Base-by-base conservation (phyloP, 2,888 invertebrate genomes). In the Philereme vetulata region DNA sequence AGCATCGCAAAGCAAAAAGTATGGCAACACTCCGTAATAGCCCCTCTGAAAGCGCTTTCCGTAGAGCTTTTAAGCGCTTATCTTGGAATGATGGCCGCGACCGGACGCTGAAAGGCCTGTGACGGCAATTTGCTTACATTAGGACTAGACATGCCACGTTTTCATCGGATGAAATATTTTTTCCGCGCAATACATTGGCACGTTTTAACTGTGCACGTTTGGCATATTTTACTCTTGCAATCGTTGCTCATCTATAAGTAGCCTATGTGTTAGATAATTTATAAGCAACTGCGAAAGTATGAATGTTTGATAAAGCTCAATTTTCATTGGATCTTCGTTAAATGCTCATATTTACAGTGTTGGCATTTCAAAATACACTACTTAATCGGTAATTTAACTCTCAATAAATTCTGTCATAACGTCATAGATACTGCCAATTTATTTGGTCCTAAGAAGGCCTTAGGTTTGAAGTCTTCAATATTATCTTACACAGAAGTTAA, bases 71-170 rank as follows among this genome's bases (percentile, higher is more conserved):
- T 91, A 90, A 91, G 88, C 90, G 91, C 90, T 91, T 90, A 91
- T 91, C 92, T 90, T 89, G 87, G 84, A 89, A 89, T 90, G 92
- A 91, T 91, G 90, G 90, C 87, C 86, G 82, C 80, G 83, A 81
- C 89, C 88, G 89, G 88, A 86, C 87, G 85, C 78, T 88, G 90
- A 86, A 89, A 90, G 87, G 88, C 86, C 54, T 83, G 85, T 82
- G 88, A 88, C 87, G 88, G 88, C 91, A 91, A 91, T 91, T 91
- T 91, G 85, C 91, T 87, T 90, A 88, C 91, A 91, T 91, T 91
- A 91, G 90, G 85, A 87, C 84, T 90, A 91, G 90, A 84, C 84
- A 83, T 83, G 81, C 77, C 82, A 81, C 82, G 84, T 81, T 86
- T 78, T 80, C 80, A 81, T 77, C 71, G 74, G 70, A 67, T 72